Base-by-base conservation (phyloP, 1,140 invertebrate species). In the Drosophila bocqueti region DNA sequence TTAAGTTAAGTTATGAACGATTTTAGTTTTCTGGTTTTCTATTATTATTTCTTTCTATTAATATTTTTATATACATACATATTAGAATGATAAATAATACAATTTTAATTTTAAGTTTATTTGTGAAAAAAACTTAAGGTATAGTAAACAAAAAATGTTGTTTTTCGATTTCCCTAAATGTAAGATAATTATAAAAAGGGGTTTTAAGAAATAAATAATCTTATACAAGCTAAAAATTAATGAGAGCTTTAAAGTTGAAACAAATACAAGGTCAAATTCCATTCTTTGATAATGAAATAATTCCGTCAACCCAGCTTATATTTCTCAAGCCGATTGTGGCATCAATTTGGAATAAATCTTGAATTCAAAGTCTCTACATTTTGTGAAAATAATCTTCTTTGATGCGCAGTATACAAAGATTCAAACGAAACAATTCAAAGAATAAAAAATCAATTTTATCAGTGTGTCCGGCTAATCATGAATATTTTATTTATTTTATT, bases 401-500 rank as follows among this genome's bases (percentile, higher is more conserved):
- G 15, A 34, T 38, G 4, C 34, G 21, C 52, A 38, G 34, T 6
- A 24, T 36, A 9, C 0, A 36, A 54, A 54, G 36, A 38, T 36
- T 24, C 13, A 8, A 54, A 9, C 50, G 7, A 36, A 13, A 52
- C 34, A 21, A 16, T 54, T 36, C 50, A 10, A 34, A 18, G 11
- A 54, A 54, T 8, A 18, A 4, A 0, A 54, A 36, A 36, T 34
- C n/a, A 55, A 55, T 55, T 55, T 38, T 38, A 55, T 38, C 52
- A 55, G 52, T 55, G 52, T 55, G 31, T 21, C 34, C 9, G 21
- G 18, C 15, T 61, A 16, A 18, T 31, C 15, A 31, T 60, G n/a
- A 61, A 61, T 36, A 36, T 62, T 50, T 36, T 34, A 26, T 50
- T 49, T 50, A 34, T 52, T 34, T 21, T 52, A 61, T 61, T 62